phyloP scores from a whole-genome alignment of 1,140 invertebrate species.

The Caenorhabditis brenneri region DNA sequence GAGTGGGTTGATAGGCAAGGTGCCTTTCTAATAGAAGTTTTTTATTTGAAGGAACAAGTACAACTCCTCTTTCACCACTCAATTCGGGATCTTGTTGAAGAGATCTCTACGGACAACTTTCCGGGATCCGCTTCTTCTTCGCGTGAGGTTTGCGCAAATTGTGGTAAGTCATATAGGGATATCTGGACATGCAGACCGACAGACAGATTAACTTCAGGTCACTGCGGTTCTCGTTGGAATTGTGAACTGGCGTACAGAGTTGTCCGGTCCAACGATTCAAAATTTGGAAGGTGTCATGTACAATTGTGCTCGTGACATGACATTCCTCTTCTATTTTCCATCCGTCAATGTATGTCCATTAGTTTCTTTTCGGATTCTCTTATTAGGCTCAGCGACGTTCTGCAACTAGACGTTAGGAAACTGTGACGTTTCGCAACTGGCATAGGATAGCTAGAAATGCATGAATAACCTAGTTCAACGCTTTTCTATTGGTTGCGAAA shows the following conservation, averaged over 20 bases:
- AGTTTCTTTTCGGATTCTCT: neutral
- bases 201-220: constrained; percentile 35
- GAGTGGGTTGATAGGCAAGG: neutral
- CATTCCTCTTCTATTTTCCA: constrained; percentile 67
- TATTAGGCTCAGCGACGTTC: constrained; percentile 73
- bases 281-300: constrained; percentile 93
- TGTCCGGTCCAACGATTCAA: constrained; percentile 78
- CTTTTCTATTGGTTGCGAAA: too few species aligned
- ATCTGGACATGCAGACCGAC: too few species aligned
- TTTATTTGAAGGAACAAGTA: constrained; percentile 39
- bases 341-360: constrained; percentile 65
- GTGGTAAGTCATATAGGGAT: too few species aligned
- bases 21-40: too few species aligned
- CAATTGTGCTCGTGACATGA: constrained; percentile 86
- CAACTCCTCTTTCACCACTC: constrained; percentile 82
- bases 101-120: constrained; percentile 84
- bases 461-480: too few species aligned
- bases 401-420: constrained; percentile 86
- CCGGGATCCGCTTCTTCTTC: constrained; percentile 86
- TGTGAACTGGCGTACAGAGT: constrained; percentile 43
- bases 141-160: constrained; percentile 83
- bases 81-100: constrained; percentile 87
- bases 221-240: constrained; percentile 52
- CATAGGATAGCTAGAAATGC: too few species aligned
- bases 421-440: too few species aligned